Conservation (phyloP, 2,113 vertebrate species). For the Thalassoma bifasciatum region DNA sequence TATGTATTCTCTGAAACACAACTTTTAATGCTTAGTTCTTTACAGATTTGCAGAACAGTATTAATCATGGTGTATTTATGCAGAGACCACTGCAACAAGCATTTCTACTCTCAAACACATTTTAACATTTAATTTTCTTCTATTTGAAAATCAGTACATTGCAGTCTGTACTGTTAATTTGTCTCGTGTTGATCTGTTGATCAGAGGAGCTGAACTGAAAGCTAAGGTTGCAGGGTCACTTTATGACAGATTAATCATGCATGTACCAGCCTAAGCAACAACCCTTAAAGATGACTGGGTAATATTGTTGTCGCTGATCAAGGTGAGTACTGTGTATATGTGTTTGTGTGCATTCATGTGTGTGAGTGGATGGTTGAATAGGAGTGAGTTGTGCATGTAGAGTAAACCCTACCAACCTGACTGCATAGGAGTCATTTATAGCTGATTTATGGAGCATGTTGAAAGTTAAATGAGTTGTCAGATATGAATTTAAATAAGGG, state of each 20-base stretch:
- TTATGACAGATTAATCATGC: conserved; percentile 11
- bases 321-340: conserved; percentile 56
- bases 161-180: conserved; percentile 1
- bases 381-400: conserved; percentile 4
- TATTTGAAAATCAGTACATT: conserved; percentile 5
- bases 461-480: conserved; percentile 2
- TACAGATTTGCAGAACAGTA: conserved; percentile 7
- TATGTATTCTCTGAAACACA: conserved; percentile 19
- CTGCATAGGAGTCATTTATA: not conserved
- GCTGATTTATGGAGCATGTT: not conserved
- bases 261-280: conserved; percentile 7
- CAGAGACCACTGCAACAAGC: not conserved
- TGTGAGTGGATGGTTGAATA: not conserved
- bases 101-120: conserved; percentile 1
- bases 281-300: conserved; percentile 27
- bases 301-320: conserved; percentile 16
- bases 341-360: not conserved
- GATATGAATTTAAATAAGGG: conserved; percentile 6
- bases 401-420: conserved; percentile 4
- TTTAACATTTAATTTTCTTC: not conserved
- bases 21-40: conserved; percentile 11
- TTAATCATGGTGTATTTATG: conserved; percentile 16
- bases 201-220: conserved; percentile 12
- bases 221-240: not conserved
- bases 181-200: conserved; percentile 39